Base-by-base conservation (phyloP, 2,797 vertebrate genomes). In the Muscicapa striata region DNA sequence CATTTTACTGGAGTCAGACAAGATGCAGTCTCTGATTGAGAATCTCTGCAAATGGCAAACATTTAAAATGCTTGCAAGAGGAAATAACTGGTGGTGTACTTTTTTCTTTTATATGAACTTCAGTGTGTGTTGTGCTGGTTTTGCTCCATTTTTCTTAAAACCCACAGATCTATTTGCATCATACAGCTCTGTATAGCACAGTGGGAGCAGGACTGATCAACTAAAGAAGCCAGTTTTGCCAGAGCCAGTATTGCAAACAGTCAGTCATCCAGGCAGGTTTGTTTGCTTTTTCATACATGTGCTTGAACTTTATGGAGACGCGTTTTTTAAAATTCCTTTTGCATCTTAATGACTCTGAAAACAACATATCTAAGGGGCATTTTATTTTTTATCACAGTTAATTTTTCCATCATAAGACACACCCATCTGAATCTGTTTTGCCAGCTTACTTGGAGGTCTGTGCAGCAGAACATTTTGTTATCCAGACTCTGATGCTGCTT, bases 1-100 rank as follows among this genome's bases (percentile, higher is more conserved):
- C 45, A 13, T 76, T 95, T 93, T 90, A 21, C 57, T 73, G 84
- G 45, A 89, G 64, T 90, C 80, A 80, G n/a, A 87, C 48, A 36
- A 9, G 32, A 51, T 69, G 34, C 82, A 89, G 49, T 70, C n/a
- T 67, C 66, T 76, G 68, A 62, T 8, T 41, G 57, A 87, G 74
- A 87, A 61, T 77, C 38, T 64, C 74, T 84, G 67, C 34, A 76
- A 90, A 73, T 79, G 74, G 52, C 76, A 94, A 73, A 49, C 84
- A 66, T 67, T 76, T 91, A 43, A 76, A 74, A 46, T 9, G 7
- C 55, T 81, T 89, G 40, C 46, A 66, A 67, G 84, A 78, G 78
- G 41, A 89, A 73, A 41, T 80, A 91, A 75, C 34, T 49, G 43
- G 5, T 78, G 43, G 13, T 87, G 8, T n/a, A 7, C 13, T 62